These are phyloP conservation scores for Elephantulus edwardii DNA, from an alignment of 2,113 vertebrate genomes.

Conservation along the genomic window DNA sequence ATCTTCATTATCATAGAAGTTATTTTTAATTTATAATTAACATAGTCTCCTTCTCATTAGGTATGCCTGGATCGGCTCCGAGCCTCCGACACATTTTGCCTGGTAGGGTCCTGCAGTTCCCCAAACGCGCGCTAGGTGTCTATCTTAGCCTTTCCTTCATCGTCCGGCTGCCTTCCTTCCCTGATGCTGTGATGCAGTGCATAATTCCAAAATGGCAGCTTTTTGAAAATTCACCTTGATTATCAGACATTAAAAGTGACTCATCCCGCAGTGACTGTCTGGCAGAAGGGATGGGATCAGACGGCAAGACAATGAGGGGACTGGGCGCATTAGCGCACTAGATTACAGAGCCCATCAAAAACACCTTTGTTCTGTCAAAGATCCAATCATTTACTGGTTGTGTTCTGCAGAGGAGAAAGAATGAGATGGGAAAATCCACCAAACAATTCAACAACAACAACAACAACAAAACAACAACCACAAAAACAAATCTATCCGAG, in stretches of 20 bases:
- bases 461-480: conserved; percentile 59
- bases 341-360: conserved; percentile 80
- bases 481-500: conserved; percentile 51
- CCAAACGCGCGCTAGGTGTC: conserved; percentile 87
- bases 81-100: conserved; percentile 55
- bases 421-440: conserved; percentile 58
- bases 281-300: conserved; percentile 94
- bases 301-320: conserved; percentile 93
- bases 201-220: conserved; percentile 96
- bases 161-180: conserved; percentile 66
- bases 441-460: too few relatives aligned
- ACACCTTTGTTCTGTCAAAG: conserved; percentile 93
- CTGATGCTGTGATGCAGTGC: conserved; percentile 86
- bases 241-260: conserved; percentile 92
- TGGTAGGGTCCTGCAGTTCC: conserved; percentile 76
- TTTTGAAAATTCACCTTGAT: conserved; percentile 97
- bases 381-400: conserved; percentile 89
- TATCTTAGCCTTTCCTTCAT: conserved; percentile 90
- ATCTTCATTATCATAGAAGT: conserved; percentile 76
- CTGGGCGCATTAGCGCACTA: conserved; percentile 73
- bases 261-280: conserved; percentile 94
- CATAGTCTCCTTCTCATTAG: conserved; percentile 71
- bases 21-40: conserved; percentile 81
- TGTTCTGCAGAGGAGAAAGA: conserved; percentile 74
- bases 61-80: conserved; percentile 63